Base-by-base conservation (phyloP, 1,140 invertebrate genomes). In the Polypedilum vanderplanki region DNA sequence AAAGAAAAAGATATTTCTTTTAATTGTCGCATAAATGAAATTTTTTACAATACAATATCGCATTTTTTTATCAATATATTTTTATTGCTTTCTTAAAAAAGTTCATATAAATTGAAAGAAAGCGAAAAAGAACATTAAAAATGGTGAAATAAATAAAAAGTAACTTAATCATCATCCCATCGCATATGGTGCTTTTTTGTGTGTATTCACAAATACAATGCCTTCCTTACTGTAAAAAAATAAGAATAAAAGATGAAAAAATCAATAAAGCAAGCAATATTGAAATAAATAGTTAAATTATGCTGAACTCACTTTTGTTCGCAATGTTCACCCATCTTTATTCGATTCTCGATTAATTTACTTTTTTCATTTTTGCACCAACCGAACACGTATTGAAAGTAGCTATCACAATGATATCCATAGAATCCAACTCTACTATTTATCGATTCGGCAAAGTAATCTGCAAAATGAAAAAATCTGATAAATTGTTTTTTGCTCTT, bases 171-270 rank as follows among this genome's bases (percentile, higher is more conserved):
- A 57, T 70, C 20, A 70, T 18, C 65, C 65, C 65, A 70, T 70
- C 9, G 65, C 65, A 22, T 70, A 70, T 70, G 65, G 65, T 18
- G 65, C 65, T 22, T 70, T 70, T 22, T 70, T 70, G 18, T 70
- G 65, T 22, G 65, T 70, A 70, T 20, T 70, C 9, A 70, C 65
- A 70, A 70, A 70, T 9, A 70, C 65, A 22, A 70, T 70, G 9
- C 65, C 65, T 70, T 70, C 65, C 4, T 10, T 9, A 18, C 65
- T 70, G 65, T 57, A n/a, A 4, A 57, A 57, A n/a, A 46, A 46
- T 46, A 46, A 15, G 46, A 57, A 57, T 1, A n/a, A 46, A 9
- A 46, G n/a, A 57, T n/a, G 46, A 12, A 57, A 57, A 57, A 57
- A 57, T 57, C 46, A 57, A 57, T 57, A 57, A 33, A 57, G 46